These are phyloP conservation scores for Nasonia oneida DNA, from an alignment of 2,888 invertebrate species.

Conservation along the genomic window DNA sequence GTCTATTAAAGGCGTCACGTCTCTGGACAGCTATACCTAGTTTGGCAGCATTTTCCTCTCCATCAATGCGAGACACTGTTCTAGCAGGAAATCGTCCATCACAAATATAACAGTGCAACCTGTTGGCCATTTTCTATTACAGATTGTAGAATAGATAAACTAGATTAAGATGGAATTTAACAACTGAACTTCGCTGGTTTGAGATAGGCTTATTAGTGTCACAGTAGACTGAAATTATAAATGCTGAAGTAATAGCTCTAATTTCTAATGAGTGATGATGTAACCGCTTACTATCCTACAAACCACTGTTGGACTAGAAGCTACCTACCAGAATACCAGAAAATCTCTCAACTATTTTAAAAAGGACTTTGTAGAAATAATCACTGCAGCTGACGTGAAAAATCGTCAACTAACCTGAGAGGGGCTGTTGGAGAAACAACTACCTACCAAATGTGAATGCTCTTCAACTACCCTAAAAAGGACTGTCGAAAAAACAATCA, in stretches of 20 bases:
- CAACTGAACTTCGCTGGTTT: too few species aligned
- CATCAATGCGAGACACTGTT: slow-evolving; percentile 58
- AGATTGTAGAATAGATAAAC: too few species aligned
- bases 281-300: neutral
- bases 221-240: neutral
- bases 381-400: neutral
- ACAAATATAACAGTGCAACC: slow-evolving; percentile 25
- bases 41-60: slow-evolving; percentile 52
- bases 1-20: slow-evolving; percentile 39
- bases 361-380: neutral
- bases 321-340: neutral
- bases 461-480: neutral
- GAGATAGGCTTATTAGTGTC: neutral
- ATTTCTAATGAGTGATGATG: neutral
- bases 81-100: slow-evolving; percentile 18
- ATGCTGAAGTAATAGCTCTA: neutral
- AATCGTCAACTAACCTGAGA: slow-evolving; percentile 4
- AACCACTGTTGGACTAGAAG: neutral
- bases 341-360: neutral
- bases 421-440: neutral
- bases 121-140: neutral
- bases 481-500: slow-evolving; percentile 5
- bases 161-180: too few species aligned
- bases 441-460: neutral
- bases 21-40: slow-evolving; percentile 30